Conservation (phyloP, 2,113 vertebrate genomes). For the Delphinapterus leucas region DNA sequence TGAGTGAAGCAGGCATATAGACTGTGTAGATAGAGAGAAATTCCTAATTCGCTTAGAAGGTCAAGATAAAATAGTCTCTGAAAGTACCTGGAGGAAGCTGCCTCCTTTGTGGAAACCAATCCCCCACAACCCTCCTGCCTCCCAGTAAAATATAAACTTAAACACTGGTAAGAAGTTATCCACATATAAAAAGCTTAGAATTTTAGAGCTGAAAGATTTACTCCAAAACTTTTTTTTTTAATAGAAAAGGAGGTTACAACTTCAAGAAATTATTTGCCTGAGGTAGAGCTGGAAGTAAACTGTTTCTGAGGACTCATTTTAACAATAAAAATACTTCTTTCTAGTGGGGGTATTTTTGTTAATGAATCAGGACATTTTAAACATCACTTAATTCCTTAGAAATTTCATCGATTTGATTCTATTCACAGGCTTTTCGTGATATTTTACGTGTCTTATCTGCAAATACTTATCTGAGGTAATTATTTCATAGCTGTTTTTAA, state of each 20-base stretch:
- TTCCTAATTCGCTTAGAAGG: neutral
- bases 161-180: neutral
- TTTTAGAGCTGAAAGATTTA: neutral
- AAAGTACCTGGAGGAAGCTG: neutral
- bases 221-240: neutral
- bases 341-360: neutral
- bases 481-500: conserved; percentile 7
- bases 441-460: conserved; percentile 64
- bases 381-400: neutral
- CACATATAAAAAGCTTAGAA: neutral
- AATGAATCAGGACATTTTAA: neutral
- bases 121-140: neutral
- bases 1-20: neutral
- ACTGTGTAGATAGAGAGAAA: too few species aligned
- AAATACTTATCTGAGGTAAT: conserved; percentile 78
- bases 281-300: neutral
- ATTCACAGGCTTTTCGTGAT: conserved; percentile 76
- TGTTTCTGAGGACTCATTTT: neutral
- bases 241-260: neutral
- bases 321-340: neutral
- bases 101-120: neutral
- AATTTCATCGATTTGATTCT: conserved; percentile 59
- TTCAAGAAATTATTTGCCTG: neutral
- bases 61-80: neutral
- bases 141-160: neutral